Evolutionary conservation across 2,797 vertebrate species (phyloP).

Genomic region (Gastrophryne carolinensis): DNA sequence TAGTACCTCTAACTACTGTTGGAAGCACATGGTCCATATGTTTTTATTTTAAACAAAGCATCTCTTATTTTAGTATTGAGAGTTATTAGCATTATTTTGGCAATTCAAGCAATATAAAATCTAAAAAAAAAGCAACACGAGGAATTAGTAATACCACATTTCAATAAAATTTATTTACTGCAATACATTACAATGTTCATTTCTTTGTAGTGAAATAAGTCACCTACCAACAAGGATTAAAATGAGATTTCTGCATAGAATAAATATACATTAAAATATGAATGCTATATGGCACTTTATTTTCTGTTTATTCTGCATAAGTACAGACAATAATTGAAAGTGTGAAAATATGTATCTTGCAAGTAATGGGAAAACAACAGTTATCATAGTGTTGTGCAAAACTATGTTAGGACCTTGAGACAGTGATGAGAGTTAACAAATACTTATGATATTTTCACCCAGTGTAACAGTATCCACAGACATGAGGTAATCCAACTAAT

Average conservation of each 20-base stretch:
- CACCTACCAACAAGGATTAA: conserved; percentile 1
- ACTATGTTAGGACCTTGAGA: background rate
- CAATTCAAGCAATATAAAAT: background rate
- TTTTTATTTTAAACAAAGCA: background rate
- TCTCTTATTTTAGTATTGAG: too few species aligned
- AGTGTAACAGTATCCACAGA: too few species aligned
- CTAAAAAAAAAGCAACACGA: background rate
- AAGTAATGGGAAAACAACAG: background rate
- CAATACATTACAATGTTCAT: conserved; percentile 36
- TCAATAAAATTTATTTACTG: conserved; percentile 41
- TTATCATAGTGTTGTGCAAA: background rate
- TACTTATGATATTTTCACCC: too few species aligned
- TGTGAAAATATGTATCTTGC: background rate
- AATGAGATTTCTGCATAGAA: conserved; percentile 40
- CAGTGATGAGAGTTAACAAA: too few species aligned
- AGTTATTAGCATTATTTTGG: background rate
- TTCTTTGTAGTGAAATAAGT: conserved; percentile 34
- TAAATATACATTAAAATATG: conserved; percentile 7
- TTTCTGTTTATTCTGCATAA: background rate
- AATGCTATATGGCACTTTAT: conserved; percentile 27
- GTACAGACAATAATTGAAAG: background rate
- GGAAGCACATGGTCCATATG: background rate
- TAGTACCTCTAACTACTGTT: background rate
- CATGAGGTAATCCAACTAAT: too few species aligned
- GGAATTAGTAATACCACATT: conserved; percentile 12